These are phyloP conservation scores for Gila robusta DNA, from an alignment of 2,797 vertebrate species.

Conservation along the genomic window DNA sequence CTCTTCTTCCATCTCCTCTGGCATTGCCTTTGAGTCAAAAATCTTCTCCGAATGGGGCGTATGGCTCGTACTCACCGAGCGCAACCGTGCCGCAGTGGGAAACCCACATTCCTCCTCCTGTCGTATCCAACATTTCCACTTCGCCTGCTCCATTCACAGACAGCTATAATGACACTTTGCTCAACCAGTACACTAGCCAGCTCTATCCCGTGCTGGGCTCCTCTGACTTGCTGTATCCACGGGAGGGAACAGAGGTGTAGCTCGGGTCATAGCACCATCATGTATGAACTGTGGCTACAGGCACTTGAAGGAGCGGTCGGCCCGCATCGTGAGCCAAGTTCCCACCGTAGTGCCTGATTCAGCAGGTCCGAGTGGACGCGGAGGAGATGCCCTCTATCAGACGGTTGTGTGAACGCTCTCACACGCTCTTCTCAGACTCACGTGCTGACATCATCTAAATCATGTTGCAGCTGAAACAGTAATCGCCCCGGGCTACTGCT, in stretches of 20 bases:
- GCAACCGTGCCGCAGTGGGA: conserved; percentile 84
- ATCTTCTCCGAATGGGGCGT: conserved; percentile 76
- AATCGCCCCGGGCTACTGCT: not conserved
- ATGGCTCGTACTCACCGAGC: conserved; percentile 76
- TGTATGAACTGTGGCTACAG: conserved; percentile 31
- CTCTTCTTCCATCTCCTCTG: conserved; percentile 70
- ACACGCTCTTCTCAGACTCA: conserved; percentile 43
- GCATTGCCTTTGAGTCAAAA: conserved; percentile 78
- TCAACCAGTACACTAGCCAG: conserved; percentile 81
- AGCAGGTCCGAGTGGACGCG: conserved; percentile 39
- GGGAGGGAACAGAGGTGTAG: conserved; percentile 86
- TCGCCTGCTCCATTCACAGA: conserved; percentile 74
- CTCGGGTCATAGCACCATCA: not conserved
- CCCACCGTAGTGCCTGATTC: conserved; percentile 40
- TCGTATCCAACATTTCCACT: conserved; percentile 67
- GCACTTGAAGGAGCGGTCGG: conserved; percentile 44
- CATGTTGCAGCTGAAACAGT: conserved; percentile 9
- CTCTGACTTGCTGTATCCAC: conserved; percentile 75
- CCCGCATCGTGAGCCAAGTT: conserved; percentile 20
- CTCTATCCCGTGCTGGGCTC: conserved; percentile 80
- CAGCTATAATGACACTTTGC: conserved; percentile 78
- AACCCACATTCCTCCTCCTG: conserved; percentile 63
- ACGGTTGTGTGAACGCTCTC: conserved; percentile 47
- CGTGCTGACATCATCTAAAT: conserved; percentile 50
- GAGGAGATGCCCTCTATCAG: not conserved